Base-by-base conservation (phyloP, 2,113 vertebrate genomes). In the Pelmatolapia mariae region DNA sequence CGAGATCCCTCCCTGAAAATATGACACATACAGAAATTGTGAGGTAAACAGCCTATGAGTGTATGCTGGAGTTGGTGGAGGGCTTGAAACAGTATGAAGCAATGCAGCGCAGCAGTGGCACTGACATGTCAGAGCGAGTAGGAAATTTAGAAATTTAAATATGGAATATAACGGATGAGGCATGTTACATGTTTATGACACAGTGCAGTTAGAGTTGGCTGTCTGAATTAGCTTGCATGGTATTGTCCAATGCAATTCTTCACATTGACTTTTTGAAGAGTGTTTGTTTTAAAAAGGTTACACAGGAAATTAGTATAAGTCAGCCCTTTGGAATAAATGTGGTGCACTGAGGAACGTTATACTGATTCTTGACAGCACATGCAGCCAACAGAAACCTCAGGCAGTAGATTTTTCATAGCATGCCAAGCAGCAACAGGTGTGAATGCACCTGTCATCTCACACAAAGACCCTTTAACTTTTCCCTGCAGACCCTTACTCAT, bases 391-490 rank as follows among this genome's bases (percentile, higher is more conserved):
- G 87, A 84, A 73, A 57, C 71, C 71, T 86, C 61, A 11, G 43
- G 53, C 31, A 11, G 52, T 10, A 38, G 18, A 31, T 19, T 19
- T 24, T 86, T 66, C 24, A 10, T 68, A 47, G 24, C 45, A 86
- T 81, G 43, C 40, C 38, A 29, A 10, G 24, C 15, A 6, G 24
- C 38, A 80, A 89, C 93, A 92, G 92, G 87, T 92, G 91, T 89
- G 47, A 81, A 1, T 16, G 33, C 91, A 89, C 86, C 87, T 89
- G 93, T 13, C 56, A 1, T 19, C 6, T 36, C 50, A 54, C 61
- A 93, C 82, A 87, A 81, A 83, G 22, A 57, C 53, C 13, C 57
- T 88, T 86, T 88, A 57, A 79, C 29, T 57, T 81, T 73, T 76
- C 50, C 76, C 18, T 18, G 8, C 57, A 73, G 45, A 78, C 15